Base-by-base conservation (phyloP, 2,888 invertebrate species). In the Alentia gelatinosa region DNA sequence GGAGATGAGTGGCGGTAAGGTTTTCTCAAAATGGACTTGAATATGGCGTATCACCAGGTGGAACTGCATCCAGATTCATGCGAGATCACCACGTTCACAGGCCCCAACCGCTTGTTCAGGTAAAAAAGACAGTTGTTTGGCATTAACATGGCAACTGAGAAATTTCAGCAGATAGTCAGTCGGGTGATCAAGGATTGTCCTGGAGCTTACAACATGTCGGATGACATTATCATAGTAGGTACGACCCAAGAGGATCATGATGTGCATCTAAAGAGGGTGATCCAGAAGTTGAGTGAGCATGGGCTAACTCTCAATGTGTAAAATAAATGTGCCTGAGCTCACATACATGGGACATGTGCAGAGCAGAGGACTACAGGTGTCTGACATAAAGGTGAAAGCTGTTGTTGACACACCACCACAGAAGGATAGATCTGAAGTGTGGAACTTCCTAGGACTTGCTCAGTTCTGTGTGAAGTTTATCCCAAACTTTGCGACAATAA, bases 401-500 rank as follows among this genome's bases (percentile, higher is more conserved):
- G 75, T 79, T 30, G 26, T 33, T 23, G 79, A 93, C 9, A 93
- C 93, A 90, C 94, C 94, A 50, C 89, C 79, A 0, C 94, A 94
- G 0, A 92, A 90, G 35, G 93, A 94, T 86, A 37, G 5, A 86
- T 84, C 75, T 26, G 92, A 94, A 47, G 90, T 94, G 37, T 89
- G 92, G 12, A 93, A 93, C 1, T 94, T 94, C 89, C 50, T 94
- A 3, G 94, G 94, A 0, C 89, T 93, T 56, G 88, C 94, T 33
- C 33, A 33, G 33, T 89, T 63, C 68, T 30, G 89, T 63, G 56
- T 63, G 4, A 56, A 33, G 33, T 89, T 63, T 26, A 68, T 89
- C 9, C 33, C n/a, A 12, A 26, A 68, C 26, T 89, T 63, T 23
- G 56, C 89, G 9, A 63, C 63, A 9, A 23, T 88, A 4, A 30